Evolutionary conservation across 2,888 invertebrate species (phyloP).

Genomic region (Dasypogon diadema): DNA sequence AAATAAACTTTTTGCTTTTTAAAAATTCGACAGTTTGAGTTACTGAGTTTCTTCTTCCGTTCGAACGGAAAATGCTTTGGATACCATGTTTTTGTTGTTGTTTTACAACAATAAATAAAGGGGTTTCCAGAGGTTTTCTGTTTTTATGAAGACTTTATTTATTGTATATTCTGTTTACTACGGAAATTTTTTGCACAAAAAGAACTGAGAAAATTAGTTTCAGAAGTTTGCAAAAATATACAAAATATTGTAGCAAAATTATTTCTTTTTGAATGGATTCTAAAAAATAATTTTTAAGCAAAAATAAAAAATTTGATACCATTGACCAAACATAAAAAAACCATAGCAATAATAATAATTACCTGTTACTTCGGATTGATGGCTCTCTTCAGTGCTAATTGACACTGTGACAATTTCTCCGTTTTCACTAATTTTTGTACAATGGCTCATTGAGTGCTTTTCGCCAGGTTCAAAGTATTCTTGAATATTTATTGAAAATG

Average conservation of each 20-base stretch:
- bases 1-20: too few species aligned
- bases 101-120: too few species aligned
- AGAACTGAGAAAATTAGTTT: too few species aligned
- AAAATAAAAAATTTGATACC: background rate
- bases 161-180: too few species aligned
- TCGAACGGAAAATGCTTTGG: too few species aligned
- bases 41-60: too few species aligned
- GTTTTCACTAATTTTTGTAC: constrained; percentile 62
- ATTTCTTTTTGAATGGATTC: background rate
- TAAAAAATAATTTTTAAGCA: background rate
- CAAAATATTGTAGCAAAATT: background rate
- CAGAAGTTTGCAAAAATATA: background rate
- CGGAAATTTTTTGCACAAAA: too few species aligned
- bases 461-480: constrained; percentile 59
- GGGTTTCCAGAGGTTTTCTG: too few species aligned
- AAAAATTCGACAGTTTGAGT: too few species aligned
- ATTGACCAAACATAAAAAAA: background rate
- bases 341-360: constrained; percentile 62
- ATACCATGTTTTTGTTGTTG: too few species aligned
- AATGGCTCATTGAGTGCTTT: constrained; percentile 71
- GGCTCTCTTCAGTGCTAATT: constrained; percentile 74
- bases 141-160: too few species aligned
- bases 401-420: constrained; percentile 69
- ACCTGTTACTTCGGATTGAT: constrained; percentile 76
- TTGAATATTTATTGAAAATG: constrained; percentile 20